Base-by-base conservation (phyloP, 2,797 vertebrate species). In the Spatula clypeata region DNA sequence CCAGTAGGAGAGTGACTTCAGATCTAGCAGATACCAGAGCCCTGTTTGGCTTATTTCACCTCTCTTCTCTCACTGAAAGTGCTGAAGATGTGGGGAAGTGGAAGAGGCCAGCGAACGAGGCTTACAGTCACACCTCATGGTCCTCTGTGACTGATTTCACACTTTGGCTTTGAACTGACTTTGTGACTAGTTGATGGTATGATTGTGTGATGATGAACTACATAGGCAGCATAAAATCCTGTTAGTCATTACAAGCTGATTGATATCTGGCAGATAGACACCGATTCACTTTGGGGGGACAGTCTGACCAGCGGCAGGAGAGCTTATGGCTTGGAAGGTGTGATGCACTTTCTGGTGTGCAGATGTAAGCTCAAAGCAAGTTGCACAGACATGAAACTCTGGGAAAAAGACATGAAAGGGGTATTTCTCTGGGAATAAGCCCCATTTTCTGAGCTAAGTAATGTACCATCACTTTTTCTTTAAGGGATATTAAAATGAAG, bases 161-260 rank as follows among this genome's bases (percentile, higher is more conserved):
- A 11, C 21, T 16, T 31, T 31, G 64, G 44, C 58, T 87, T 53
- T 61, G 79, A 76, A 75, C 18, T 90, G 60, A 54, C 54, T 54
- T 90, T 58, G 58, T 57, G 77, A 13, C 19, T 5, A 14, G 47
- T 1, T 38, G 53, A 27, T n/a, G 24, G 27, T 14, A 3, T 3
- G 2, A 11, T 8, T 77, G n/a, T 70, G 62, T 45, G 42, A 26
- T 0, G 0, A 31, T 13, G 47, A 88, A 45, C 34, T 60, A 0
- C 9, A n/a, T 15, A 24, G 53, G n/a, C 69, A 66, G 47, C 19
- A 16, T 61, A 31, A 74, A 65, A 70, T 29, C 15, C 57, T 32
- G 29, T 32, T 27, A 49, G 53, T 54, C 3, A 3, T 31, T 57
- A 36, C 3, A 23, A 57, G 72, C 7, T 4, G 31, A 73, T 29